Evolutionary conservation across 2,113 vertebrate genomes (phyloP), one percentile per base, ranked within the genome.

Genomic region (Pandion haliaetus): DNA sequence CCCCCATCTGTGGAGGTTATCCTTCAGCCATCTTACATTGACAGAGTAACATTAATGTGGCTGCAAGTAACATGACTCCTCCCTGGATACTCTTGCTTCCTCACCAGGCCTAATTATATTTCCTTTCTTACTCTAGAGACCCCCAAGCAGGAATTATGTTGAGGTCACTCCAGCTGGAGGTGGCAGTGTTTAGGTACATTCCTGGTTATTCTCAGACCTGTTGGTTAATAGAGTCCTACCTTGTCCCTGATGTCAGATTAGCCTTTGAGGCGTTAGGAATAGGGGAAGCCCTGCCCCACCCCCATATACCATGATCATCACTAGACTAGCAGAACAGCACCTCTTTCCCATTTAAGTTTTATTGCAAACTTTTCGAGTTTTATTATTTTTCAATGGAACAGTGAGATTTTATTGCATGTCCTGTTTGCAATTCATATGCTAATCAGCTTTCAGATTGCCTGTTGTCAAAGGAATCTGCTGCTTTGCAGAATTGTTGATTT

Each of bases 401-500:
- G 31, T 54, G 36, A 25, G 31, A 85, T 85, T 88, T 85, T 62
- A 72, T 58, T 91, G 61, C 44, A 82, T 58, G 45, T 81, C 71
- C 57, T 74, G 18, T 57, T 94, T 91, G 31, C 38, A 86, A 77
- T 88, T 82, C 57, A 21, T 86, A 42, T n/a, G 28, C 16, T 78
- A 93, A 86, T 34, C 59, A 2, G 21, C 36, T 94, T 88, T 82
- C 67, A 79, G 91, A 86, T 62, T 14, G 2, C 21, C 24, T 34
- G 17, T 42, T 61, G 18, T 69, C 40, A 70, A 78, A 88, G 28
- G 6, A 79, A 61, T 73, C 10, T 47, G 36, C n/a, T 82, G 44
- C 50, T 90, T 95, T 93, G 34, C 44, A 54, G n/a, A 87, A 62
- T 14, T 49, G 38, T 58, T 92, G 47, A 86, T 82, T 36, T 76